Conservation (phyloP, 37 sponge, comb jelly and placozoan genomes). For the Halisarca cf. caerulea region DNA sequence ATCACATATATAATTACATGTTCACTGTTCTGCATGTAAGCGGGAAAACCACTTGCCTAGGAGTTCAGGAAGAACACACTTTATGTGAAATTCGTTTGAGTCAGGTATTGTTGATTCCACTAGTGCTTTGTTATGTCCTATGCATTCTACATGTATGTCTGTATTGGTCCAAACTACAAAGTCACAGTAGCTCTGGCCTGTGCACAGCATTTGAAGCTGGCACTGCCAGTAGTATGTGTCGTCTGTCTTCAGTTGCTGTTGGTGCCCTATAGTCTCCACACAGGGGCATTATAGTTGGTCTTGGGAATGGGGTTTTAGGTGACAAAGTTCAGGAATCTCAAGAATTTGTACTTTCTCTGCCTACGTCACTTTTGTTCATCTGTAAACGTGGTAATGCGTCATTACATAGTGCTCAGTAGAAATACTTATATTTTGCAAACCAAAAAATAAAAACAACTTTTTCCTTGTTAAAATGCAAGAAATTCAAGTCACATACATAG, state of each 20-base stretch:
- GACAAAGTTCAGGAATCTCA: too few species aligned
- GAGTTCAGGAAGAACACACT: conserved; percentile 47
- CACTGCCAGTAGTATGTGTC: conserved; percentile 41
- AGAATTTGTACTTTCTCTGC: too few species aligned
- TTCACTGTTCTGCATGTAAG: conserved; percentile 22
- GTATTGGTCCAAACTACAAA: conserved; percentile 45
- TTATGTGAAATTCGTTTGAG: not conserved
- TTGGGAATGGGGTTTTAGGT: too few species aligned
- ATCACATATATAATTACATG: too few species aligned
- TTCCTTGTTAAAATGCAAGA: too few species aligned
- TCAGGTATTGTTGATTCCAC: conserved; percentile 7
- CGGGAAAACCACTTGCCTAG: conserved; percentile 49
- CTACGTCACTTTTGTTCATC: too few species aligned
- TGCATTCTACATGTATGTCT: conserved; percentile 42
- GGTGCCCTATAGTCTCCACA: not conserved
- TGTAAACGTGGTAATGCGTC: too few species aligned
- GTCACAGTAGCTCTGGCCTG: conserved; percentile 8
- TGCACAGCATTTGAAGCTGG: conserved; percentile 37
- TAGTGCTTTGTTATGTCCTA: conserved; percentile 11
- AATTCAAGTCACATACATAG: too few species aligned
- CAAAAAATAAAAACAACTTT: too few species aligned
- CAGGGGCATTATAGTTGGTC: not conserved
- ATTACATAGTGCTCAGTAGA: too few species aligned
- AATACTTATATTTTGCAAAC: too few species aligned
- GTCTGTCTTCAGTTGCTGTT: not conserved